A percentile compares a stretch with the other conserved stretches of the same genome.
These are phyloP conservation scores for Temnothorax curvispinosus DNA, from an alignment of 1,140 invertebrate genomes.

Conservation along the genomic window DNA sequence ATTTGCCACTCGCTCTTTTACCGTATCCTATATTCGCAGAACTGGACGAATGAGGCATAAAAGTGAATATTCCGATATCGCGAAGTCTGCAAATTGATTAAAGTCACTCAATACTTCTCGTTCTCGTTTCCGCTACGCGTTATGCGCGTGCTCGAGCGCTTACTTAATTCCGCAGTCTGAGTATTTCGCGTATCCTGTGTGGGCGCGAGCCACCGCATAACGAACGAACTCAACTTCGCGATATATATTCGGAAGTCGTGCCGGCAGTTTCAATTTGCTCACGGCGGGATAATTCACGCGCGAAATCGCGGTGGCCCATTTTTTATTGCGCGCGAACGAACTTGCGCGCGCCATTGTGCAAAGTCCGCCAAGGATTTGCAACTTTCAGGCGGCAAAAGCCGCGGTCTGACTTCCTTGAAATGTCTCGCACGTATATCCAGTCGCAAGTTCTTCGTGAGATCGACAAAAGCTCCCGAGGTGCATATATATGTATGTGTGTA, in stretches of 20 bases:
- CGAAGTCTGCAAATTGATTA: slow-evolving; percentile 8
- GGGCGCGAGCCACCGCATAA: slow-evolving; percentile 15
- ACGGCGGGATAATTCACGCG: slow-evolving; percentile 58
- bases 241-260: slow-evolving; percentile 60
- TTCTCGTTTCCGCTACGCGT: neutral
- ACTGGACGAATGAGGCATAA: neutral
- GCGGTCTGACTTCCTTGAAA: slow-evolving; percentile 55
- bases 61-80: neutral
- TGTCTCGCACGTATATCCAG: slow-evolving; percentile 58
- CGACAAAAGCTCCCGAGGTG: slow-evolving; percentile 40
- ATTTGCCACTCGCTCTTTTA: neutral
- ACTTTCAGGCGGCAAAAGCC: slow-evolving; percentile 52
- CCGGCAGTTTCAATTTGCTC: slow-evolving; percentile 59
- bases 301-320: slow-evolving; percentile 58
- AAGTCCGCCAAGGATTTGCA: slow-evolving; percentile 61
- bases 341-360: slow-evolving; percentile 51
- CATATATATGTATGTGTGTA: slow-evolving; percentile 27
- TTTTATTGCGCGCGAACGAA: slow-evolving; percentile 54
- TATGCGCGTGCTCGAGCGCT: slow-evolving; percentile 2
- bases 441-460: slow-evolving; percentile 58
- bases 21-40: neutral
- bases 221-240: slow-evolving; percentile 54
- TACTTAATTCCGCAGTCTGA: slow-evolving; percentile 44
- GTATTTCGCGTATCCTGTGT: slow-evolving; percentile 23
- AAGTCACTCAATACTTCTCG: slow-evolving; percentile 13